Evolutionary conservation across 2,113 vertebrate species (phyloP).

Genomic region (Phyllopteryx taeniolatus): DNA sequence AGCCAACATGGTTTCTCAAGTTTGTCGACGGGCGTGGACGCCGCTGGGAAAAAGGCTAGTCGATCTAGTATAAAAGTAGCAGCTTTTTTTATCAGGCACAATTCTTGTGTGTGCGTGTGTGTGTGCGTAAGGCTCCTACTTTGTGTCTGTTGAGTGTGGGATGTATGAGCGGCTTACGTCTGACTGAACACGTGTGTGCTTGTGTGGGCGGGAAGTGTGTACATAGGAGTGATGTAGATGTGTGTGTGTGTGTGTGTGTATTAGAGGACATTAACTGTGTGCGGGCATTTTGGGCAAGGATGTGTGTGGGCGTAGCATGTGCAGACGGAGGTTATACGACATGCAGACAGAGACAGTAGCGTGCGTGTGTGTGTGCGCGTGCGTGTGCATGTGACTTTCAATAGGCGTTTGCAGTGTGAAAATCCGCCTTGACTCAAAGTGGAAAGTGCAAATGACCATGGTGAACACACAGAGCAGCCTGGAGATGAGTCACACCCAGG

Average conservation of each 20-base stretch:
- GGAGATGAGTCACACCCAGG: not conserved
- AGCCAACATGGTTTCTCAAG: slow-evolving; percentile 42
- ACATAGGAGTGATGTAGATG: slow-evolving; percentile 60
- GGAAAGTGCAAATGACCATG: slow-evolving; percentile 4
- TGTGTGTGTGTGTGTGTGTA: slow-evolving; percentile 51
- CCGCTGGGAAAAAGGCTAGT: not conserved
- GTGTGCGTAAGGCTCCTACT: slow-evolving; percentile 54
- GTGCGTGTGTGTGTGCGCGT: slow-evolving; percentile 20
- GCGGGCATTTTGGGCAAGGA: slow-evolving; percentile 69
- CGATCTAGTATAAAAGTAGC: slow-evolving; percentile 1
- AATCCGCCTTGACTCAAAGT: slow-evolving; percentile 40
- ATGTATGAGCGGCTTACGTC: slow-evolving; percentile 71
- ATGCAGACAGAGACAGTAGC: slow-evolving; percentile 65
- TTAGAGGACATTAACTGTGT: slow-evolving; percentile 50
- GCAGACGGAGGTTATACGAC: slow-evolving; percentile 70
- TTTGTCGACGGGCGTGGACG: slow-evolving; percentile 8
- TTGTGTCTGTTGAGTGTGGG: slow-evolving; percentile 70
- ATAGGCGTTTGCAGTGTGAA: slow-evolving; percentile 43
- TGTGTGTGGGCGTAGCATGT: slow-evolving; percentile 63
- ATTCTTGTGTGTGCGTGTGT: slow-evolving; percentile 19
- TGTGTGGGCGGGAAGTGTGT: slow-evolving; percentile 54
- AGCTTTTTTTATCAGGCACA: slow-evolving; percentile 25
- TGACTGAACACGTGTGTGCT: slow-evolving; percentile 66
- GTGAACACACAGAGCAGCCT: not conserved
- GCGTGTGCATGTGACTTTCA: not conserved